These are phyloP conservation scores for Monochamus alternatus DNA, from an alignment of 2,888 invertebrate genomes.

Conservation along the genomic window DNA sequence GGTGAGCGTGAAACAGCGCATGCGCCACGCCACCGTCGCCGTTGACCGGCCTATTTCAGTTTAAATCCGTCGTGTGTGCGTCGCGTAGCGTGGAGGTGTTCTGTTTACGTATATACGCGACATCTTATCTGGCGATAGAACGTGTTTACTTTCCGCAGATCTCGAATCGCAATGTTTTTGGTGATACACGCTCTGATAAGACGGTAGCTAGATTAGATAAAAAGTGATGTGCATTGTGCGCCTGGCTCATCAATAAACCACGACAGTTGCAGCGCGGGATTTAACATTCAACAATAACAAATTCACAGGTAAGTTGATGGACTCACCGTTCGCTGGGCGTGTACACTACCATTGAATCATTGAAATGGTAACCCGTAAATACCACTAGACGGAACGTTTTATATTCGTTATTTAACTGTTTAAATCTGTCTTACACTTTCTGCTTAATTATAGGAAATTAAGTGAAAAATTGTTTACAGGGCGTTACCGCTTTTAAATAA, in stretches of 20 bases:
- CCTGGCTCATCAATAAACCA: constrained; percentile 37
- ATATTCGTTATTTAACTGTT: background rate
- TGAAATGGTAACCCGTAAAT: background rate
- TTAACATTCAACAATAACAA: constrained; percentile 45
- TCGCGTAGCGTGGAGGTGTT: constrained; percentile 36
- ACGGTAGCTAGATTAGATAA: constrained; percentile 43
- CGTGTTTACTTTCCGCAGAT: constrained; percentile 34
- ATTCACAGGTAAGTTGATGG: constrained; percentile 47
- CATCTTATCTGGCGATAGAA: constrained; percentile 37
- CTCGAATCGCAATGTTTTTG: constrained; percentile 41
- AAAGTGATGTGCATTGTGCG: constrained; percentile 39
- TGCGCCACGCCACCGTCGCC: constrained; percentile 15
- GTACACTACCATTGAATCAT: constrained; percentile 31
- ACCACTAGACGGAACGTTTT: background rate
- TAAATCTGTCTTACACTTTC: background rate
- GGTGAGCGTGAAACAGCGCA: constrained; percentile 12
- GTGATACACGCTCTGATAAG: constrained; percentile 37
- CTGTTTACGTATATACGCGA: constrained; percentile 31
- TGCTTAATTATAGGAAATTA: background rate
- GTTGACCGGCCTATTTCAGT: constrained; percentile 38
- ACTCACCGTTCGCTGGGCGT: constrained; percentile 41
- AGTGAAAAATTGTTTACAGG: constrained; percentile 1
- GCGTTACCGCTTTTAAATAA: constrained; percentile 10
- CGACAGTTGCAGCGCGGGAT: constrained; percentile 38
- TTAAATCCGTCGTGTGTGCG: constrained; percentile 26